These are phyloP conservation scores for Malthinus seriepunctatus DNA, from an alignment of 2,888 invertebrate species.

Conservation along the genomic window DNA sequence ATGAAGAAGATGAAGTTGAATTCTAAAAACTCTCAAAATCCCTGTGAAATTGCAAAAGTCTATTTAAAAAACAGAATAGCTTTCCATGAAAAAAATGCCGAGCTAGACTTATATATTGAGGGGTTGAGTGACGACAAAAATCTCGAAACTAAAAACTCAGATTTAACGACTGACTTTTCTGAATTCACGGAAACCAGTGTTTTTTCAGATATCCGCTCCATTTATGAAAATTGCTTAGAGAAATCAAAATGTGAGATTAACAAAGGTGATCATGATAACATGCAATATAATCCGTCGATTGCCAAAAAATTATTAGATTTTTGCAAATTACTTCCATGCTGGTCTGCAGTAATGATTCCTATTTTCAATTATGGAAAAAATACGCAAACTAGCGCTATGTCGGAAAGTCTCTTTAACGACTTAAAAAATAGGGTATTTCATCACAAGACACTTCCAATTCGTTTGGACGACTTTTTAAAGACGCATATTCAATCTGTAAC, in stretches of 20 bases:
- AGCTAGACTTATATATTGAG: no score
- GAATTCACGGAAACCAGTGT: no score
- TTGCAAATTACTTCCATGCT: not conserved
- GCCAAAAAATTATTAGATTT: not conserved
- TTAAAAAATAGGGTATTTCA: conserved; percentile 9
- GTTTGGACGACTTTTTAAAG: not conserved
- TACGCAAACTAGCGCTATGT: not conserved
- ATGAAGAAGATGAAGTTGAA: not conserved
- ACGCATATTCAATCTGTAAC: not conserved
- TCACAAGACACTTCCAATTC: conserved; percentile 1
- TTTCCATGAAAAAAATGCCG: not conserved
- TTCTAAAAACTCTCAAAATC: not conserved
- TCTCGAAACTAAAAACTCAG: no score
- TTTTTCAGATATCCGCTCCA: no score
- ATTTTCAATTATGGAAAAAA: not conserved
- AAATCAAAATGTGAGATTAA: not conserved
- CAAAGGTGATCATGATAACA: not conserved
- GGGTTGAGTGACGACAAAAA: no score
- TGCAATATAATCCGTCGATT: not conserved
- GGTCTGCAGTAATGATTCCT: not conserved
- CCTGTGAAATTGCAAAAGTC: not conserved
- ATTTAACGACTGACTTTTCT: no score
- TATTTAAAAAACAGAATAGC: not conserved
- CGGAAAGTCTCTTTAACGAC: conserved; percentile 7
- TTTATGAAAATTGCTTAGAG: no score